Evolutionary conservation across 2,113 vertebrate species (phyloP).

Genomic region (Triplophysa rosa): DNA sequence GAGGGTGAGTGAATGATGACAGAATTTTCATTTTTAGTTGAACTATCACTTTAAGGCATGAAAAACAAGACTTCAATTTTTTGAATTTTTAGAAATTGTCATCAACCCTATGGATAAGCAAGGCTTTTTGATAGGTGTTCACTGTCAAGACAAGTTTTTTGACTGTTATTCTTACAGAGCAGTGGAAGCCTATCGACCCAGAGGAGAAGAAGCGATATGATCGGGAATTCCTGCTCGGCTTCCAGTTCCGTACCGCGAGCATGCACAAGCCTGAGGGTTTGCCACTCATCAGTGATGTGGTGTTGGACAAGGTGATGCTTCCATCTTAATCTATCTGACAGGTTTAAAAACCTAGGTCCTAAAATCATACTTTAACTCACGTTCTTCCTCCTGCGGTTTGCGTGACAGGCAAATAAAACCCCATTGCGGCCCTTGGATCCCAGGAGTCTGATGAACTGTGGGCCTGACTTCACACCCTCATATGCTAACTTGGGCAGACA

Average conservation of each 20-base stretch:
- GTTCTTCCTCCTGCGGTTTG: not conserved
- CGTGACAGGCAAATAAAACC: slow-evolving; percentile 87
- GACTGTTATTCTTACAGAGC: slow-evolving; percentile 76
- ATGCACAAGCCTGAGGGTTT: slow-evolving; percentile 94
- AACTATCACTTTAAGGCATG: too few relatives aligned
- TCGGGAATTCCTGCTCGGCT: slow-evolving; percentile 89
- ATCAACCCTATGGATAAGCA: too few relatives aligned
- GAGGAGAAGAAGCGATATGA: slow-evolving; percentile 95
- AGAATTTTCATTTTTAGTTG: too few relatives aligned
- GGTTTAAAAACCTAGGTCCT: not conserved
- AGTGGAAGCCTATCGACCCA: slow-evolving; percentile 91
- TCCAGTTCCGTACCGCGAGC: slow-evolving; percentile 90
- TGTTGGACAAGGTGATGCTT: slow-evolving; percentile 87
- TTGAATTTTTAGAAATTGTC: too few relatives aligned
- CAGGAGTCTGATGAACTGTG: slow-evolving; percentile 83
- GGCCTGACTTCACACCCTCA: slow-evolving; percentile 93
- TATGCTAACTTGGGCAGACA: slow-evolving; percentile 90
- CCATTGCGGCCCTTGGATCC: slow-evolving; percentile 84
- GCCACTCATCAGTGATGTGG: slow-evolving; percentile 90
- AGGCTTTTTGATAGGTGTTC: too few relatives aligned
- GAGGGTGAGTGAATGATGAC: too few relatives aligned
- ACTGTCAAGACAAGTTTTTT: not conserved
- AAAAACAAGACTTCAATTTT: too few relatives aligned
- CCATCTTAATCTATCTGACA: not conserved
- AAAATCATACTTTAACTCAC: too few relatives aligned